Percentiles rank a stretch among this genome's conserved stretches.
These are phyloP conservation scores for Aptenodytes forsteri DNA, from an alignment of 2,113 vertebrate genomes.

Conservation along the genomic window DNA sequence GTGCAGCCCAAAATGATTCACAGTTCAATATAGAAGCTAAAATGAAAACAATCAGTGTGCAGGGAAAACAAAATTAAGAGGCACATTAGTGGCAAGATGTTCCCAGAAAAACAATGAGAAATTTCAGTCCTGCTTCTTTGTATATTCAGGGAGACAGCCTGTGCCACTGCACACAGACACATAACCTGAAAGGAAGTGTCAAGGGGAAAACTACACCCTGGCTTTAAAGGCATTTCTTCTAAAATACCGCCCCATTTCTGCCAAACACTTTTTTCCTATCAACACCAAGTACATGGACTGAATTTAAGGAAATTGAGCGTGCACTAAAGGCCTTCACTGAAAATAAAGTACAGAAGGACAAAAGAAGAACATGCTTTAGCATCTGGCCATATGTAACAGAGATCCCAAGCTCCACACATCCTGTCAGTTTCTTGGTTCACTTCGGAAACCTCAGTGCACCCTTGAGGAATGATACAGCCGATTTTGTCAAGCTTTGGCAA, in stretches of 20 bases:
- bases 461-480: not conserved
- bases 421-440: not conserved
- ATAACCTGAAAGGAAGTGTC: no score
- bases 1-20: not conserved
- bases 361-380: not conserved
- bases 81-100: not conserved
- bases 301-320: not conserved
- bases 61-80: not conserved
- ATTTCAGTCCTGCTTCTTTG: not conserved
- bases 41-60: not conserved
- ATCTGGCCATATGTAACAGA: not conserved
- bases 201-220: not conserved
- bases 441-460: fast-evolving
- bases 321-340: not conserved
- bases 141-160: no score
- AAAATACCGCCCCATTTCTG: not conserved
- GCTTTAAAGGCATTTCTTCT: not conserved
- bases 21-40: not conserved
- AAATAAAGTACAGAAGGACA: not conserved
- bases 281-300: no score
- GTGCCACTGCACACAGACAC: not conserved
- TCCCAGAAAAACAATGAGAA: not conserved
- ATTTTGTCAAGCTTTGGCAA: not conserved
- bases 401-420: not conserved
- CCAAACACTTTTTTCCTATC: not conserved